phyloP scores from a whole-genome alignment of 1,140 invertebrate species.

The Acromyrmex echinatior region DNA sequence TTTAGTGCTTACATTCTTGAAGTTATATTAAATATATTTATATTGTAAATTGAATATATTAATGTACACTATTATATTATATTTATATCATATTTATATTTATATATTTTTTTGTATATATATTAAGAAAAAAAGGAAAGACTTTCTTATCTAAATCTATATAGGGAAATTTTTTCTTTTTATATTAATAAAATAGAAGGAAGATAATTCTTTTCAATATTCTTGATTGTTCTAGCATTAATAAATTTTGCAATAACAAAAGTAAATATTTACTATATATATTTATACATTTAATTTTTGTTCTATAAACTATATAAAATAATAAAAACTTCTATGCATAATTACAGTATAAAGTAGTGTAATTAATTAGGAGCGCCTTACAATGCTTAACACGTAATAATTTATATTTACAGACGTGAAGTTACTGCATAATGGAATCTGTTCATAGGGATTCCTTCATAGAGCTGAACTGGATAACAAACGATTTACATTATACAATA shows the following conservation, averaged over 20 bases:
- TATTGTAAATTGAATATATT: not conserved
- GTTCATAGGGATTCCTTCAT: no score
- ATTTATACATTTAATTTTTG: constrained; percentile 1
- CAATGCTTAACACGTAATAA: no score
- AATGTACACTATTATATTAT: not conserved
- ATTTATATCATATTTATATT: not conserved
- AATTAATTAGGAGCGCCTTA: no score
- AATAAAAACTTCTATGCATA: not conserved
- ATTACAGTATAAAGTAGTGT: not conserved
- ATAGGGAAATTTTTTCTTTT: not conserved
- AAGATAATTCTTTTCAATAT: not conserved
- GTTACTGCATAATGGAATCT: no score
- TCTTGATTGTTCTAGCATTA: not conserved
- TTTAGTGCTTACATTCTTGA: no score
- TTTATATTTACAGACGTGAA: no score
- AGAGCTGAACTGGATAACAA: no score
- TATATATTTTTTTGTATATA: no score
- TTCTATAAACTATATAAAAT: not conserved
- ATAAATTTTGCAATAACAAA: constrained; percentile 5
- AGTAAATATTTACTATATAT: not conserved
- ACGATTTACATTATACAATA: no score
- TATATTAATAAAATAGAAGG: not conserved
- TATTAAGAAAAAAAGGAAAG: not conserved
- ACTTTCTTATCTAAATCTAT: not conserved
- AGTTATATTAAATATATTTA: no score